Evolutionary conservation across 1,140 invertebrate genomes (phyloP), one percentile per base, ranked within the genome.

Genomic region (Drosophila willistoni): DNA sequence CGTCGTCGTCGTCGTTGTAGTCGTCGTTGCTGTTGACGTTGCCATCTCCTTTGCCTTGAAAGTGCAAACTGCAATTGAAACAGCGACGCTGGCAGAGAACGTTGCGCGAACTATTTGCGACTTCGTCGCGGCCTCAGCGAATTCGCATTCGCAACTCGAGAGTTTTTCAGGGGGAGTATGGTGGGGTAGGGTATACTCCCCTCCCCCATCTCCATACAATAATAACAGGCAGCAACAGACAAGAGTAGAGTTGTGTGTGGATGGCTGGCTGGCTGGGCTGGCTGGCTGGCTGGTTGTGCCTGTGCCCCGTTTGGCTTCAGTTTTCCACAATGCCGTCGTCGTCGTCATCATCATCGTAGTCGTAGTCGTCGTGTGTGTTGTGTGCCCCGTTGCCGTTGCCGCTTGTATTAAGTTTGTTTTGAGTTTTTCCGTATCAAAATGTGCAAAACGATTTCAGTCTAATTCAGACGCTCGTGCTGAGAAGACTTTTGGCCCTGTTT

Each of bases 371-470:
- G 72, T 72, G 64, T 81, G 74, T 81, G 78, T 72, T 63, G 71
- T 14, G 42, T 22, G 64, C 59, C 33, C 61, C 47, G 44, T 51
- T 51, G 62, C 61, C 47, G 44, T 51, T 51, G 62, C 42, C 56
- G 68, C 51, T 54, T 68, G 56, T 76, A 71, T 79, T 84, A 83
- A 87, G 82, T 87, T 90, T 90, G 81, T 90, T 90, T 90, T 90
- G 86, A 89, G 90, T 91, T 91, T 91, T 91, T 91, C 90, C 90
- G 90, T 90, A 90, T 90, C 90, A 86, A 91, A 91, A 91, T 91
- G 90, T 91, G 90, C 90, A 90, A 91, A 91, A 91, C 90, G 84
- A 90, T 91, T 91, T 91, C 90, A 91, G 90, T 91, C 90, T 91
- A 91, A 91, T 91, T 91, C 90, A 91, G 90, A 91, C 90, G 80